Evolutionary conservation across 2,113 vertebrate genomes (phyloP).

Genomic region (Actinemys pallida): DNA sequence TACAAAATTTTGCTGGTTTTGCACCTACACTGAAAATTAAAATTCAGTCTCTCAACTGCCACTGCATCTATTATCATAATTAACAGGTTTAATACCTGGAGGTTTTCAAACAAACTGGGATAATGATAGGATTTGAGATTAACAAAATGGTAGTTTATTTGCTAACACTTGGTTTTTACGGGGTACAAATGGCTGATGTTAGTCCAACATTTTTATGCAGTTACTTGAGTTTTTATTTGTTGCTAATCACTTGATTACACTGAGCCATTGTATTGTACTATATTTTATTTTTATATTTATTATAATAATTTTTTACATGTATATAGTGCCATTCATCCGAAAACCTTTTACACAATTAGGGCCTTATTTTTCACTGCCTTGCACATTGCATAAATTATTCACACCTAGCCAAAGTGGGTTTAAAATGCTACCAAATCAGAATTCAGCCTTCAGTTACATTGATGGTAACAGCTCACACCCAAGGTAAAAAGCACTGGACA

Average conservation of each 20-base stretch:
- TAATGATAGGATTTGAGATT: not conserved
- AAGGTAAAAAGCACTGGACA: not conserved
- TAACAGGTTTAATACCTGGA: not conserved
- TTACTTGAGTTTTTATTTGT: not conserved
- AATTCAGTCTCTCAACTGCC: not conserved
- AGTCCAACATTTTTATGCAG: not conserved
- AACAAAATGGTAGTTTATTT: not conserved
- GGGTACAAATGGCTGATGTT: not conserved
- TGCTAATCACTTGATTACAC: not conserved
- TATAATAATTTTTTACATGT: not conserved
- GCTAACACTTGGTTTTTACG: not conserved
- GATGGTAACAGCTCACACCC: not conserved
- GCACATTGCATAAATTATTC: not conserved
- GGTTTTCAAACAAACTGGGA: not conserved
- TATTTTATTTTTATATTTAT: not conserved
- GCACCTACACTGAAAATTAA: not conserved
- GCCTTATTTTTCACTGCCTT: not conserved
- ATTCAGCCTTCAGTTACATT: not conserved
- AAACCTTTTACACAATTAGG: not conserved
- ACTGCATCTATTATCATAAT: not conserved
- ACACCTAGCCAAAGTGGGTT: not conserved
- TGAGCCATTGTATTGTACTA: not conserved
- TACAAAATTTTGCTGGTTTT: not conserved
- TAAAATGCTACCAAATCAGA: accelerated
- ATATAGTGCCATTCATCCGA: not conserved